Conservation (phyloP, 1,140 invertebrate genomes). For the Riptortus pedestris region DNA sequence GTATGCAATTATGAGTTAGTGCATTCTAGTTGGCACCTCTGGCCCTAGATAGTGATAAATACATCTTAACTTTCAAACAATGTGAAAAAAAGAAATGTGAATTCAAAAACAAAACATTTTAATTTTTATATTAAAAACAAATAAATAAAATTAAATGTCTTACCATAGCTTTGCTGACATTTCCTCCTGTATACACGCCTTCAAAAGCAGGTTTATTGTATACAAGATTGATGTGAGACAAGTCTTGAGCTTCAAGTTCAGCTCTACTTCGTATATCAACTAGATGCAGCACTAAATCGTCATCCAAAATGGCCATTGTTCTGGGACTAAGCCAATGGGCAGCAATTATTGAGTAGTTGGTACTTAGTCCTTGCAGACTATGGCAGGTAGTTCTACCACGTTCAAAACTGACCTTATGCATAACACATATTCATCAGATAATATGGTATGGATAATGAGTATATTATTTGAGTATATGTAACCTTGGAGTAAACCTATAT, state of each 20-base stretch:
- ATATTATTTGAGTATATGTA: background rate
- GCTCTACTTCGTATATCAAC: constrained; percentile 79
- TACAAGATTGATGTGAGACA: constrained; percentile 73
- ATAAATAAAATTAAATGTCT: constrained; percentile 21
- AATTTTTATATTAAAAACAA: background rate
- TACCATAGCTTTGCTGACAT: constrained; percentile 63
- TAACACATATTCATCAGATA: constrained; percentile 19
- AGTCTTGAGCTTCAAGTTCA: constrained; percentile 70
- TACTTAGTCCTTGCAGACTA: constrained; percentile 33
- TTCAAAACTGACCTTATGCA: constrained; percentile 31
- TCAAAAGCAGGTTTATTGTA: constrained; percentile 91
- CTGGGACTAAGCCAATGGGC: constrained; percentile 81
- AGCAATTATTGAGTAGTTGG: constrained; percentile 38
- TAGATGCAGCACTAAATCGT: constrained; percentile 72
- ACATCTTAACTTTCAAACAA: too few species aligned
- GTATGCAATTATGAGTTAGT: too few species aligned
- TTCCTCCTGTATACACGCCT: constrained; percentile 62
- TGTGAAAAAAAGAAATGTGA: too few species aligned
- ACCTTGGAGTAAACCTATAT: background rate
- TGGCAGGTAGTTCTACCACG: constrained; percentile 26
- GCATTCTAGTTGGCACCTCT: too few species aligned
- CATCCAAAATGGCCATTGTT: constrained; percentile 75
- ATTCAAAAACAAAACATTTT: too few species aligned
- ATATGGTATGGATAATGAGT: too few species aligned
- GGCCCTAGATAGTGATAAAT: too few species aligned